Percentiles rank a stretch among this genome's conserved stretches.
These are phyloP conservation scores for Sipha flava DNA, from an alignment of 1,140 invertebrate genomes.

Conservation along the genomic window DNA sequence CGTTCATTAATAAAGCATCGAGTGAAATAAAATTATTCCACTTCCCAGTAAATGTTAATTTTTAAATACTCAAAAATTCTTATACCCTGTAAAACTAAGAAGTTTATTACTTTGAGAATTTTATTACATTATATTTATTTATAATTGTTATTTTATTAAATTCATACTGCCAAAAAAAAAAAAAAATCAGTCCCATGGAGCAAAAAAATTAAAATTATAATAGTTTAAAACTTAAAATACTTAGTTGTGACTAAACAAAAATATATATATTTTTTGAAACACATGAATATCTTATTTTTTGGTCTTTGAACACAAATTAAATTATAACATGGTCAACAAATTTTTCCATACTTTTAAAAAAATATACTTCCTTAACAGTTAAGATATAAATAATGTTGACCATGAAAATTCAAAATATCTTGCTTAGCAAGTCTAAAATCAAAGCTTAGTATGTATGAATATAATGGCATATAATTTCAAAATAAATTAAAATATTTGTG, in stretches of 20 bases:
- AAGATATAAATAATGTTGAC: neutral
- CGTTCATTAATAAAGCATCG: too few species aligned
- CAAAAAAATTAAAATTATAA: neutral
- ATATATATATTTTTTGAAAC: neutral
- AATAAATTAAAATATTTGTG: conserved; percentile 1
- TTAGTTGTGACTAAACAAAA: neutral
- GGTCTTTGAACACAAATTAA: neutral
- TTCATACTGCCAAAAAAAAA: conserved; percentile 10
- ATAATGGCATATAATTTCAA: conserved; percentile 3
- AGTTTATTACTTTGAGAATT: conserved; percentile 1
- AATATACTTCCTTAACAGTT: neutral
- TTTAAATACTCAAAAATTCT: conserved; percentile 23
- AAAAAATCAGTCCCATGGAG: neutral
- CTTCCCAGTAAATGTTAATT: neutral
- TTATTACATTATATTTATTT: too few species aligned
- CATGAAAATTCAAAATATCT: neutral
- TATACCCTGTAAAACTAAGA: conserved; percentile 25
- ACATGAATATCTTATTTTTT: neutral
- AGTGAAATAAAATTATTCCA: neutral
- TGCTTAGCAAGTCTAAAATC: neutral
- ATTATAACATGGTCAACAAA: neutral
- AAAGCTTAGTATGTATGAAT: neutral
- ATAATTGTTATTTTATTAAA: too few species aligned
- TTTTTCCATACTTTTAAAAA: neutral
- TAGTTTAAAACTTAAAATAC: neutral